phyloP scores from a whole-genome alignment of 2,113 vertebrate species.

The Emydocephalus ijimae region DNA sequence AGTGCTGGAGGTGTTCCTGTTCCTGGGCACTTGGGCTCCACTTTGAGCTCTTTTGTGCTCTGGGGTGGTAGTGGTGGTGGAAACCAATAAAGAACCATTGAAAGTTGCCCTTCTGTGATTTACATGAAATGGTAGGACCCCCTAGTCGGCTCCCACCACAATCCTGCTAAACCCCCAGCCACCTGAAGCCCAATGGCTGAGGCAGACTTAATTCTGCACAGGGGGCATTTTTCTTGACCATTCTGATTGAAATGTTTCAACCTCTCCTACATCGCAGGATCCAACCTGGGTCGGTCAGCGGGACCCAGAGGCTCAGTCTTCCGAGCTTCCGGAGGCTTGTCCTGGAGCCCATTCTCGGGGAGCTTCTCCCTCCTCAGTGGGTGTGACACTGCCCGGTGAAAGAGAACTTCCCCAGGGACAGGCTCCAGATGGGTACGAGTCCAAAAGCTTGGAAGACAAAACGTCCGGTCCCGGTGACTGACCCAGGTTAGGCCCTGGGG shows the following conservation, averaged over 20 bases:
- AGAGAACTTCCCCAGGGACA: too few species aligned
- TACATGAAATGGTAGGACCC: not conserved
- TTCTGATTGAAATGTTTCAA: too few species aligned
- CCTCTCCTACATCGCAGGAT: not conserved
- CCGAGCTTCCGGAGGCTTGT: too few species aligned
- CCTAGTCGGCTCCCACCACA: not conserved
- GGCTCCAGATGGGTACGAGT: not conserved
- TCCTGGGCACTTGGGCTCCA: not conserved
- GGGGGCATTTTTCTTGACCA: not conserved
- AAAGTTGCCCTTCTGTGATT: not conserved
- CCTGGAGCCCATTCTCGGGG: too few species aligned
- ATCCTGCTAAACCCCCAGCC: not conserved
- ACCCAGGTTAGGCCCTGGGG: not conserved
- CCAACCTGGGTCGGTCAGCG: too few species aligned
- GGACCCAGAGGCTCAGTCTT: too few species aligned
- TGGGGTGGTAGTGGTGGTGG: not conserved
- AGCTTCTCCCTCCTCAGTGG: too few species aligned
- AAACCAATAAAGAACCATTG: not conserved
- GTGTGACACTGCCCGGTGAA: too few species aligned
- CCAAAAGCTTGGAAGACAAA: not conserved
- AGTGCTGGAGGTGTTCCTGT: not conserved
- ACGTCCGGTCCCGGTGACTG: not conserved
- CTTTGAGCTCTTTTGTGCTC: not conserved
- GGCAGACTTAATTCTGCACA: not conserved
- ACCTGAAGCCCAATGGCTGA: not conserved